A percentile compares a stretch with the other conserved stretches of the same genome.
These are phyloP conservation scores for Dufourea novaeangliae DNA, from an alignment of 1,140 invertebrate species.

Conservation along the genomic window DNA sequence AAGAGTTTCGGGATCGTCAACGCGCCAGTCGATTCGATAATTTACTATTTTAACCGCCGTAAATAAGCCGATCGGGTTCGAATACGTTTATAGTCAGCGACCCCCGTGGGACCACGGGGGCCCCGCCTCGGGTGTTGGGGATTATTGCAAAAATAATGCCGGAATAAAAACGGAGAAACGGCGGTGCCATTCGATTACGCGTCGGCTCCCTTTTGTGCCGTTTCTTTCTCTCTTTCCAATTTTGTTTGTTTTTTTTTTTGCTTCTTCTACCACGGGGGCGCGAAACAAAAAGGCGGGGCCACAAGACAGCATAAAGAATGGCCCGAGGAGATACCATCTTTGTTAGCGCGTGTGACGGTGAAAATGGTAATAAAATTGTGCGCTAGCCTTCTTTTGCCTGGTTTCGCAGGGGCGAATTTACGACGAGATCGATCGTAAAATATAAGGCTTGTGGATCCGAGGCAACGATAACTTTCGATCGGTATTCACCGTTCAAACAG, in stretches of 20 bases:
- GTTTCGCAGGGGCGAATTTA: slow-evolving; percentile 48
- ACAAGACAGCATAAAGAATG: slow-evolving; percentile 21
- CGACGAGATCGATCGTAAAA: slow-evolving; percentile 58
- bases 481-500: slow-evolving; percentile 21
- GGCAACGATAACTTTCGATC: slow-evolving; percentile 31
- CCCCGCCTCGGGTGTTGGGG: not conserved
- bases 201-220: not conserved
- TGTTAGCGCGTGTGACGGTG: slow-evolving; percentile 15
- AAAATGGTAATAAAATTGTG: slow-evolving; percentile 40
- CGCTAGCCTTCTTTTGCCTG: slow-evolving; percentile 31
- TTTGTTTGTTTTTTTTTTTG: not conserved
- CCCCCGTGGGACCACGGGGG: too few species aligned
- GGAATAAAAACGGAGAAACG: slow-evolving; percentile 14
- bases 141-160: slow-evolving; percentile 37
- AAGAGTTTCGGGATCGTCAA: slow-evolving; percentile 51
- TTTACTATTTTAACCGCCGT: slow-evolving; percentile 66
- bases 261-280: not conserved
- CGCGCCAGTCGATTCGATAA: slow-evolving; percentile 67
- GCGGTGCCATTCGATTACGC: not conserved
- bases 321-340: slow-evolving; percentile 24
- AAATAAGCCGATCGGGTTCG: slow-evolving; percentile 51
- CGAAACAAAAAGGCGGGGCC: slow-evolving; percentile 1
- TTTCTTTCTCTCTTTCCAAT: not conserved
- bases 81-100: slow-evolving; percentile 44
- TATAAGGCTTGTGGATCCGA: slow-evolving; percentile 21